Evolutionary conservation across 2,888 invertebrate genomes (phyloP).

Genomic region (Timandra comae): DNA sequence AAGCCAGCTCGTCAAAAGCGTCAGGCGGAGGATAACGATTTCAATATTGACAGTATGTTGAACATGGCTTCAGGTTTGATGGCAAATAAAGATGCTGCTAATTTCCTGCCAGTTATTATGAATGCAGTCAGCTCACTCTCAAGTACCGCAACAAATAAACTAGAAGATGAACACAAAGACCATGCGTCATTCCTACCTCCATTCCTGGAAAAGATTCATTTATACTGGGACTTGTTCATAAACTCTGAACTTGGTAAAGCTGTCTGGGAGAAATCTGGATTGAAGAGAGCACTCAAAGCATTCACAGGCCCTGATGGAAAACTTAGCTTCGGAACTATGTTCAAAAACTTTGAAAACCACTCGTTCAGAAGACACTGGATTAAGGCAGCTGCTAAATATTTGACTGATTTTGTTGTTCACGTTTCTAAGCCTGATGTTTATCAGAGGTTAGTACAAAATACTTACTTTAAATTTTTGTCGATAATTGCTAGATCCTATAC

Average conservation of each 20-base stretch:
- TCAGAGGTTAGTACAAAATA: slow-evolving; percentile 74
- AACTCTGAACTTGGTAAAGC: slow-evolving; percentile 86
- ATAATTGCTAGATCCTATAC: too few relatives aligned
- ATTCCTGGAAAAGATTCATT: slow-evolving; percentile 78
- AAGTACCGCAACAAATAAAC: slow-evolving; percentile 77
- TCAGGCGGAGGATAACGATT: slow-evolving; percentile 44
- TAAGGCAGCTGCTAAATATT: slow-evolving; percentile 82
- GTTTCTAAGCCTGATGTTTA: slow-evolving; percentile 86
- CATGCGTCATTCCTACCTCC: slow-evolving; percentile 84
- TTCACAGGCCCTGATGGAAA: slow-evolving; percentile 83
- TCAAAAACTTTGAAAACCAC: slow-evolving; percentile 87
- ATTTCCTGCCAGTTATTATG: slow-evolving; percentile 81
- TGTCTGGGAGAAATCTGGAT: slow-evolving; percentile 83
- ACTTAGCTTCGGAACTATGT: slow-evolving; percentile 83
- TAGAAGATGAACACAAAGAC: slow-evolving; percentile 79
- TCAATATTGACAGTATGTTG: slow-evolving; percentile 73
- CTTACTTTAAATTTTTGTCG: too few relatives aligned
- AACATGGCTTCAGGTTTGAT: slow-evolving; percentile 75
- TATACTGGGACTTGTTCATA: slow-evolving; percentile 86
- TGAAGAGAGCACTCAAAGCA: slow-evolving; percentile 80
- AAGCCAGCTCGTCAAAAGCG: slow-evolving; percentile 41
- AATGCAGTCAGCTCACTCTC: slow-evolving; percentile 79
- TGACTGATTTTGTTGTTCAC: slow-evolving; percentile 85
- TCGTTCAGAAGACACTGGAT: slow-evolving; percentile 89
- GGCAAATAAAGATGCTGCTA: slow-evolving; percentile 54